phyloP scores from a whole-genome alignment of 2,888 invertebrate species.

The Agrotis ipsilon region DNA sequence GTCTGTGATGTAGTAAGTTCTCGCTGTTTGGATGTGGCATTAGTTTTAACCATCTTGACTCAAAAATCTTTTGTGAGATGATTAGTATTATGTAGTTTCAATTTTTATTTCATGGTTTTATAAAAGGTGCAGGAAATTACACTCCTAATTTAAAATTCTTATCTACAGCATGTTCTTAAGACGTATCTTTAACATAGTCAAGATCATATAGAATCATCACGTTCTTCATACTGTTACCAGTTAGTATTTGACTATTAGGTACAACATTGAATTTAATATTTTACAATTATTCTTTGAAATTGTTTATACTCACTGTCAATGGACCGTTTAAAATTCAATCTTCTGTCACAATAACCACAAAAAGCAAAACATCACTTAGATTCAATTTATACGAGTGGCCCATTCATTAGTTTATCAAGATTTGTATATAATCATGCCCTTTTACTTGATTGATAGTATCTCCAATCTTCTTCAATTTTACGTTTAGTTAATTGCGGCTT shows the following conservation, averaged over 20 bases:
- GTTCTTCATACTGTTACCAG: neutral
- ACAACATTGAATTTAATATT: neutral
- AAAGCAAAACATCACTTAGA: constrained; percentile 82
- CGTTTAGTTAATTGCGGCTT: constrained; percentile 80
- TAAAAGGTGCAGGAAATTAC: neutral
- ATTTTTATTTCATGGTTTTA: neutral
- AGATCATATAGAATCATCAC: neutral
- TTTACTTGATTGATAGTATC: constrained; percentile 87
- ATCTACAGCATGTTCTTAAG: neutral
- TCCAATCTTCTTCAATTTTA: constrained; percentile 82
- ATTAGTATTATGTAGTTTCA: neutral
- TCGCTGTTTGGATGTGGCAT: constrained; percentile 57
- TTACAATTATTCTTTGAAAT: neutral
- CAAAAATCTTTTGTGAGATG: neutral
- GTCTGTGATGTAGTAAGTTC: constrained; percentile 47
- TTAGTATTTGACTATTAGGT: neutral
- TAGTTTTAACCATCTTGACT: neutral
- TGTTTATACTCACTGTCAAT: constrained; percentile 2
- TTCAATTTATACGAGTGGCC: constrained; percentile 87
- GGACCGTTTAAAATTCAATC: constrained; percentile 39
- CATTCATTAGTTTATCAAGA: constrained; percentile 89
- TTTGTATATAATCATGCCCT: constrained; percentile 86
- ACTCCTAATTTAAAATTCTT: neutral
- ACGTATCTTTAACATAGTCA: neutral
- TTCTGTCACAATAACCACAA: constrained; percentile 47